Base-by-base conservation (phyloP, 2,888 invertebrate genomes). In the Eupithecia centaureata region DNA sequence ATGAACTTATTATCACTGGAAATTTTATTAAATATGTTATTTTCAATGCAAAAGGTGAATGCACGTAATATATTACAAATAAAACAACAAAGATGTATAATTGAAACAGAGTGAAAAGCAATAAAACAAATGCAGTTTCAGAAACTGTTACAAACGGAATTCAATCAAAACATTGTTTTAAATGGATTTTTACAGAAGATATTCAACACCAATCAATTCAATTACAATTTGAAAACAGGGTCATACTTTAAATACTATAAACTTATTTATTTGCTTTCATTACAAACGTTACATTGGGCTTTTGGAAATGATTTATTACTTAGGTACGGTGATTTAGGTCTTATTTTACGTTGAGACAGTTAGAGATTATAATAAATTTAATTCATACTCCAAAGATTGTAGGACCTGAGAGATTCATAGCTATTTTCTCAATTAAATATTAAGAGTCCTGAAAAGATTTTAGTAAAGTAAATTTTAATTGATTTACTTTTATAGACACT, bases 111-210 rank as follows among this genome's bases (percentile, higher is more conserved):
- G 10, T 47, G 18, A 47, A 22, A 47, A 2, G 22, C 2, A 47
- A 81, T 85, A n/a, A n/a, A n/a, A n/a, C n/a, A n/a, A n/a, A n/a
- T n/a, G n/a, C n/a, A n/a, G n/a, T n/a, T n/a, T n/a, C n/a, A n/a
- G n/a, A n/a, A n/a, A n/a, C n/a, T n/a, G n/a, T n/a, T n/a, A 82
- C 81, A 81, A 86, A 78, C 76, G 81, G 80, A 83, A 87, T 87
- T 86, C 85, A 81, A 83, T 84, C 83, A 81, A 76, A 82, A 81
- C 75, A 79, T 82, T 77, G 76, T 79, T 79, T 18, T 1, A 2
- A 42, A 8, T 18, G 18, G 8, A 8, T 42, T 42, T 42, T 18
- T 1, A 2, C 18, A 42, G 18, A 10, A 42, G 42, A 1, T 32
- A 42, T 18, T n/a, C n/a, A n/a, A n/a, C n/a, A 38, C 1, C 18